Percentiles rank a stretch among this genome's conserved stretches.
Evolutionary conservation across 2,113 vertebrate genomes (phyloP).

Genomic region (Phyllopteryx taeniolatus): DNA sequence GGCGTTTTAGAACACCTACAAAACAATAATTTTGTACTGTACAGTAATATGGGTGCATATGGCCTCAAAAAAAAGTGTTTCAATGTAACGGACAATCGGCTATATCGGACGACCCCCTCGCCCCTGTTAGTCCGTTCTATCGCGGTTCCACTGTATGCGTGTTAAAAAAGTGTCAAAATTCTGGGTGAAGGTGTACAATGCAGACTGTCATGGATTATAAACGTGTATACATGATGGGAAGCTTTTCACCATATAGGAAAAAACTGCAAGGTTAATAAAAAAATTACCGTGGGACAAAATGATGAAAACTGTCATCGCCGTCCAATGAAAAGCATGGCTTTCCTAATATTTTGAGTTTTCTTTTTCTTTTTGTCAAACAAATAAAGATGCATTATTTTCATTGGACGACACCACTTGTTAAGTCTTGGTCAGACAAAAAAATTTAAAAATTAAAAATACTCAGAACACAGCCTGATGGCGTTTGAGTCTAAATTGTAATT

Average conservation of each 20-base stretch:
- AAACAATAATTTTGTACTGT: no score
- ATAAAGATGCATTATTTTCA: not conserved
- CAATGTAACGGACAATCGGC: no score
- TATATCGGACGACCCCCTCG: no score
- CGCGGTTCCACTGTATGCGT: conserved; percentile 5
- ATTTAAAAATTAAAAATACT: not conserved
- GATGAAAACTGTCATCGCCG: no score
- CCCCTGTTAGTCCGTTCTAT: no score
- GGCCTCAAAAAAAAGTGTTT: no score
- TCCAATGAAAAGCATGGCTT: not conserved
- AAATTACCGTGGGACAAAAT: not conserved
- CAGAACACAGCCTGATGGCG: not conserved
- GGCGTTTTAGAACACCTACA: no score
- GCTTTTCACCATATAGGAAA: not conserved
- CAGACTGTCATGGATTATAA: conserved; percentile 10
- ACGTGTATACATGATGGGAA: conserved; percentile 1
- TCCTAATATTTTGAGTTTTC: not conserved
- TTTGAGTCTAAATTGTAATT: not conserved
- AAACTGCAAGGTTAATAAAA: conserved; percentile 2
- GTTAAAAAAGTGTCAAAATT: conserved; percentile 21
- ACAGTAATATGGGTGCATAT: no score
- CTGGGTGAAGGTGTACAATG: conserved; percentile 14
- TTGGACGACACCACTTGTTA: conserved; percentile 6
- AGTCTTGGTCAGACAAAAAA: conserved; percentile 22
- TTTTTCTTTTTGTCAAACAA: not conserved